Conservation (phyloP, 2,113 vertebrate genomes). For the Leptobrachium leishanense region DNA sequence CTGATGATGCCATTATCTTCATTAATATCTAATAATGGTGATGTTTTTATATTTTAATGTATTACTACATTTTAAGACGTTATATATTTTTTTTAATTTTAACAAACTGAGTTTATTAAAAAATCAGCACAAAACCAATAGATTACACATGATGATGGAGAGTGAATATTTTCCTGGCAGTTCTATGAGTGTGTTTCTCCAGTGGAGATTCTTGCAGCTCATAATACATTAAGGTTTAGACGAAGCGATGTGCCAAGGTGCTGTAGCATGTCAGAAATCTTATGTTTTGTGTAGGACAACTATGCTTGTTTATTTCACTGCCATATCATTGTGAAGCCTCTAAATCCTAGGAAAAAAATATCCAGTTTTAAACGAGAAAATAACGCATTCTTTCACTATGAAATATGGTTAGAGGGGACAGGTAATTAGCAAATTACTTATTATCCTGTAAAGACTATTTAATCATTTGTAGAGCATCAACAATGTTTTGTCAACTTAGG, state of each 20-base stretch:
- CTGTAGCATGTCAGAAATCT: slow-evolving; percentile 10
- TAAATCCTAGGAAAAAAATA: neutral
- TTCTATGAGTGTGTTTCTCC: neutral
- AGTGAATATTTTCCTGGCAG: neutral
- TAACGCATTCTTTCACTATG: slow-evolving; percentile 7
- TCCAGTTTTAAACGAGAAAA: neutral
- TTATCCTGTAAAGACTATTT: slow-evolving; percentile 54
- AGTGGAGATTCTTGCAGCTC: neutral
- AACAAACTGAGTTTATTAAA: neutral
- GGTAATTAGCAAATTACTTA: slow-evolving; percentile 67
- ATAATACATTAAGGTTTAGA: neutral
- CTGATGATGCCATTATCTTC: too few relatives aligned
- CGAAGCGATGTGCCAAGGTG: neutral
- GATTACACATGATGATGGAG: neutral
- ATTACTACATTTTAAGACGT: too few relatives aligned
- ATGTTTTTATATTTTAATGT: too few relatives aligned
- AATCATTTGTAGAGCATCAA: slow-evolving; percentile 59
- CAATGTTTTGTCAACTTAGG: slow-evolving; percentile 58
- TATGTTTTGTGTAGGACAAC: neutral
- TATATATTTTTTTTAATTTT: too few relatives aligned
- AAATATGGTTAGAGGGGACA: slow-evolving; percentile 7
- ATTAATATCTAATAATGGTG: too few relatives aligned
- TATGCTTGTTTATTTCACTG: neutral
- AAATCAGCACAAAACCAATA: neutral
- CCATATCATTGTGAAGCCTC: neutral